phyloP scores from a whole-genome alignment of 1,140 invertebrate genomes.

The Mercenaria mercenaria region DNA sequence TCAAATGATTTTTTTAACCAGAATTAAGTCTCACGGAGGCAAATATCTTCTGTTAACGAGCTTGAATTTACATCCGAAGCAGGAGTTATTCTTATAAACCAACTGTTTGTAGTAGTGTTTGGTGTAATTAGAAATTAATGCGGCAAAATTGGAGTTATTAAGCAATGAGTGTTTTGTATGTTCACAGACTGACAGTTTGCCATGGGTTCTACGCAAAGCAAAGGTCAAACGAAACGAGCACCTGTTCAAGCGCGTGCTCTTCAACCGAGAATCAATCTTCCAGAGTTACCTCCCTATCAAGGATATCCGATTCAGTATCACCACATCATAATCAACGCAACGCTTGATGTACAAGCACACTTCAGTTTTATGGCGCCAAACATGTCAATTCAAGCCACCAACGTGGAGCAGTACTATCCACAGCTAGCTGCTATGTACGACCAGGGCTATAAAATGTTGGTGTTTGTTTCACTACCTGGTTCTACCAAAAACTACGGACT shows the following conservation, averaged over 20 bases:
- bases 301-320: conserved; percentile 43
- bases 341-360: neutral
- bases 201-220: neutral
- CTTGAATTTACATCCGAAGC: too few species aligned
- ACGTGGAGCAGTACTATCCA: conserved; percentile 42
- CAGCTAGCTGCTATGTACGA: conserved; percentile 48
- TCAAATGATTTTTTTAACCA: too few species aligned
- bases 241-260: neutral
- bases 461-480: conserved; percentile 48
- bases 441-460: conserved; percentile 43
- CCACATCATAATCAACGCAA: conserved; percentile 33
- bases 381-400: conserved; percentile 8
- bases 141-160: too few species aligned
- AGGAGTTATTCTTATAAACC: too few species aligned
- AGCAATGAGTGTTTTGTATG: too few species aligned
- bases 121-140: too few species aligned
- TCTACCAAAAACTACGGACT: conserved; percentile 10
- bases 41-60: too few species aligned
- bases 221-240: neutral
- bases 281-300: conserved; percentile 6
- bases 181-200: too few species aligned
- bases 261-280: neutral
- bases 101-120: too few species aligned
- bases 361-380: conserved; percentile 37
- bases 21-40: too few species aligned